Evolutionary conservation across 2,797 vertebrate species (phyloP).

Genomic region (Polyboroides typus): DNA sequence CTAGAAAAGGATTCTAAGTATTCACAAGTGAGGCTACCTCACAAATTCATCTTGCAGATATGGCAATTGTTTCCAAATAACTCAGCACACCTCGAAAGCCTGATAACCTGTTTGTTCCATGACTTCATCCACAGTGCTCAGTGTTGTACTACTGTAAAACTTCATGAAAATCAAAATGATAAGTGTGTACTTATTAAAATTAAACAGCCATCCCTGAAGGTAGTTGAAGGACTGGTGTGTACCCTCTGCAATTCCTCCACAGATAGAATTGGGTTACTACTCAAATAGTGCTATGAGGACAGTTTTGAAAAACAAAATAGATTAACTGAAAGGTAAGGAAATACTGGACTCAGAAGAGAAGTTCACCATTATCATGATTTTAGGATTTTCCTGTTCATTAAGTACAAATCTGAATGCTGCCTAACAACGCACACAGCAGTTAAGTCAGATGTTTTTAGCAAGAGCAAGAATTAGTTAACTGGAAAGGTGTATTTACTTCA

Average conservation of each 20-base stretch:
- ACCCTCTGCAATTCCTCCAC: not conserved
- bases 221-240: not conserved
- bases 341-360: not conserved
- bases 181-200: not conserved
- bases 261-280: not conserved
- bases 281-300: not conserved
- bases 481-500: not conserved
- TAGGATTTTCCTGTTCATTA: not conserved
- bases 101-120: not conserved
- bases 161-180: not conserved
- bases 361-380: not conserved
- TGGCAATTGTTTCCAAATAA: not conserved
- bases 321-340: not conserved
- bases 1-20: not conserved
- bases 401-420: not conserved
- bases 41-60: not conserved
- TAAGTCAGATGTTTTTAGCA: not conserved
- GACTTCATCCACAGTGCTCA: not conserved
- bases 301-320: not conserved
- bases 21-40: not conserved
- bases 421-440: not conserved
- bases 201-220: not conserved
- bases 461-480: not conserved
- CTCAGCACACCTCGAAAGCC: not conserved
- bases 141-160: not conserved